Base-by-base conservation (phyloP, 2,797 vertebrate genomes). In the Distichodus sexfasciatus region DNA sequence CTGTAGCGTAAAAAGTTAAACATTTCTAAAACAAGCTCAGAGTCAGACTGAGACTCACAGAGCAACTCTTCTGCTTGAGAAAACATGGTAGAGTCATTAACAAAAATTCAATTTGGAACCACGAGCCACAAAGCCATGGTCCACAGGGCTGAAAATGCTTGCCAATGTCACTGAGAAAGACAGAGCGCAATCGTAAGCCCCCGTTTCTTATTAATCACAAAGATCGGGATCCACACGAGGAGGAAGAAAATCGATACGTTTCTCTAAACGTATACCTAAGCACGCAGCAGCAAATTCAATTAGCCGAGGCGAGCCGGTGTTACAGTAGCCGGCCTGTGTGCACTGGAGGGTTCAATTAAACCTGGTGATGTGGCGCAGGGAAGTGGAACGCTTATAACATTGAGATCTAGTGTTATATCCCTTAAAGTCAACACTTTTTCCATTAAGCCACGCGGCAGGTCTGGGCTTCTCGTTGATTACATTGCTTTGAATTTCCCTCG, bases 261-360 rank as follows among this genome's bases (percentile, higher is more conserved):
- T 44, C 40, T 58, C 41, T 44, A 29, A 69, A 64, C 24, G 28
- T 59, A 70, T 63, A 63, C 64, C 71, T 62, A 74, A 70, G 72
- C 78, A 60, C 41, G 72, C 71, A 71, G 67, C 78, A 63, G 59
- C 60, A 79, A 74, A 85, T 85, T 83, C 73, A 82, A 82, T 82
- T 82, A 85, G 74, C 47, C 26, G 11, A 7, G 73, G 63, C 72
- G 59, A 73, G 72, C 77, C 53, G 51, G 63, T 71, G 46, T 72
- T 73, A 72, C 72, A 65, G 69, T 75, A 67, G 21, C 67, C 58
- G 70, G 76, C 57, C 71, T 53, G 21, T 47, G 36, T 24, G 29
- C 28, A 66, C 74, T 66, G 72, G 74, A 77, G 72, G 75, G 76
- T 79, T 78, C 67, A 70, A 76, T 83, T 83, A 82, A 74, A 43